Evolutionary conservation across 2,797 vertebrate species (phyloP), one percentile per base, ranked within the genome.

Genomic region (Macroramphosus scolopax): DNA sequence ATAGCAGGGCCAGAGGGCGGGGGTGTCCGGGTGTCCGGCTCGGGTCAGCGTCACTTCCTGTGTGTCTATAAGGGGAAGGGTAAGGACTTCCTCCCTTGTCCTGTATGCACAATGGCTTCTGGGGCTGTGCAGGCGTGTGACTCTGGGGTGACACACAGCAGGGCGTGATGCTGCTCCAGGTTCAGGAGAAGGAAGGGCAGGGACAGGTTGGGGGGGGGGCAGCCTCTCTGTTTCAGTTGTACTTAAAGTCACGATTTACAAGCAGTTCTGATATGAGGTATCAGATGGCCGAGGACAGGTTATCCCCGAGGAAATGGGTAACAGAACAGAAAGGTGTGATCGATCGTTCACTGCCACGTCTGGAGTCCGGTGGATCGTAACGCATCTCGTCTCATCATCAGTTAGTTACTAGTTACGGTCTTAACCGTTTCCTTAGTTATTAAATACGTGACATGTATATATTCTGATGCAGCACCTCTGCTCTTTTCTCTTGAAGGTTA

Each of bases 51-150:
- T 54, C 68, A 62, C 62, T 52, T 6, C 20, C 24, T 47, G 18
- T 55, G 51, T 74, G 26, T 82, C 61, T 80, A 22, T 63, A 57
- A 85, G 77, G 85, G n/a, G 79, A 88, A 88, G 84, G 85, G 89
- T 87, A 77, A 84, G 87, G 88, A 90, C 85, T 90, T 91, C 90
- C 90, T 89, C 61, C 68, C 36, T 1, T 17, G 42, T 45, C 31
- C 18, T 5, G 2, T 37, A 24, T 1, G 17, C 66, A 91, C 88
- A 91, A 91, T 91, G 51, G 81, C 52, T 62, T 38, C 43, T 51
- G 40, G 43, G 42, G 44, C 35, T 48, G 68, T 57, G n/a, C 55
- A 55, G 46, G 56, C 72, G 53, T 61, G 51, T 64, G 73, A 63
- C 57, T 55, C 48, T 29, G 39, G 38, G 35, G 57, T 44, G 77